Conservation (phyloP, 2,797 vertebrate genomes). For the Notolabrus celidotus region DNA sequence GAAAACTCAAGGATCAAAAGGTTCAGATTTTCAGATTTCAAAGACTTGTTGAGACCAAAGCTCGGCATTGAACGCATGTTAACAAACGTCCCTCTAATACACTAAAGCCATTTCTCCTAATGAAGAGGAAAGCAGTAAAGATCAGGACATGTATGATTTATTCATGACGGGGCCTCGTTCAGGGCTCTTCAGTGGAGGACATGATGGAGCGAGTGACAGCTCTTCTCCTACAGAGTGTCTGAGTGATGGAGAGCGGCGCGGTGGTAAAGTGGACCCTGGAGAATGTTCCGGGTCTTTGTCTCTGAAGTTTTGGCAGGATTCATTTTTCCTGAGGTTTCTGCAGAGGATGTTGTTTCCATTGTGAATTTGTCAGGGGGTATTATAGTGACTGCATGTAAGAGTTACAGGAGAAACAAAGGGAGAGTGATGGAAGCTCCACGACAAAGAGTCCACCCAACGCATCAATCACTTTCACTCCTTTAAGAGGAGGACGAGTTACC, state of each 20-base stretch:
- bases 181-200: conserved; percentile 74
- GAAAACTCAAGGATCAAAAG: too few species aligned
- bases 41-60: conserved; percentile 13
- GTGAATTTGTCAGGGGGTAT: conserved; percentile 31
- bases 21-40: neutral
- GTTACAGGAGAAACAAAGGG: conserved; percentile 39
- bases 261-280: conserved; percentile 68
- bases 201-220: conserved; percentile 75
- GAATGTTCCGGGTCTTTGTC: conserved; percentile 60
- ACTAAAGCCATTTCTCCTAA: conserved; percentile 63
- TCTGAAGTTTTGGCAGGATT: conserved; percentile 53
- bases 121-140: conserved; percentile 52
- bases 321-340: conserved; percentile 45
- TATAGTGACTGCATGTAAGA: neutral
- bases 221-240: conserved; percentile 64
- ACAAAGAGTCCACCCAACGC: neutral
- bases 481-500: too few species aligned
- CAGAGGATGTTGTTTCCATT: conserved; percentile 26
- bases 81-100: conserved; percentile 60
- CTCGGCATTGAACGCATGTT: conserved; percentile 52
- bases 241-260: conserved; percentile 65
- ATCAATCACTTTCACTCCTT: conserved; percentile 4
- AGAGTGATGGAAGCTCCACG: conserved; percentile 30
- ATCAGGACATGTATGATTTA: conserved; percentile 71
- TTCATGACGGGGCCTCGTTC: conserved; percentile 74